These are phyloP conservation scores for Hydropsyche betteni DNA, from an alignment of 2,888 invertebrate species.

Conservation along the genomic window DNA sequence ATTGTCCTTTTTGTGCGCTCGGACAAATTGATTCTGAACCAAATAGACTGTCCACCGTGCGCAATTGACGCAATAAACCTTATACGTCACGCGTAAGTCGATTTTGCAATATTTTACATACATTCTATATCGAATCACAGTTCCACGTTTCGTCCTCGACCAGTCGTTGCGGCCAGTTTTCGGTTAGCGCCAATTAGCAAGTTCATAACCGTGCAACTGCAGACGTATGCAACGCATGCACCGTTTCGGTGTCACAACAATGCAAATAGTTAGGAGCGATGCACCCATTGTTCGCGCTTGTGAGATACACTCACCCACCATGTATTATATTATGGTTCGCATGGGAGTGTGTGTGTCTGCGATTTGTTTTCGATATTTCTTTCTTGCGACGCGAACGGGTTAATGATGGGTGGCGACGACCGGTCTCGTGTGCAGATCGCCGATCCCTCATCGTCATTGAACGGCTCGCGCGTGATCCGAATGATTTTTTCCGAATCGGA, in stretches of 20 bases:
- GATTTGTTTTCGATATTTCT: neutral
- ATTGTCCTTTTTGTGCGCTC: no score
- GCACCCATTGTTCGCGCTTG: slow-evolving; percentile 1
- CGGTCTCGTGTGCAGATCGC: neutral
- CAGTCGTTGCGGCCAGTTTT: neutral
- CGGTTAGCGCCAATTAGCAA: neutral
- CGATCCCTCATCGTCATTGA: slow-evolving; percentile 19
- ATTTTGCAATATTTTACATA: no score
- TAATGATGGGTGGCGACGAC: slow-evolving; percentile 2
- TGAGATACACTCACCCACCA: slow-evolving; percentile 7
- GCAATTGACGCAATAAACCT: no score
- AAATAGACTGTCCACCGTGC: no score
- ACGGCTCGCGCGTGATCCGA: slow-evolving; percentile 37
- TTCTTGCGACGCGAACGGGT: no score
- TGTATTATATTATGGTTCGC: neutral
- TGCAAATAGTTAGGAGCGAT: slow-evolving; percentile 11
- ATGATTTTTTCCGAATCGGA: slow-evolving; percentile 35
- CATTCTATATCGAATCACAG: no score
- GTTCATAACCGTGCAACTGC: neutral
- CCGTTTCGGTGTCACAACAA: slow-evolving; percentile 11
- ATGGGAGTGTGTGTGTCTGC: neutral
- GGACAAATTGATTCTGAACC: no score
- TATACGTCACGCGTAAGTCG: no score
- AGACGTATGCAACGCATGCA: neutral
- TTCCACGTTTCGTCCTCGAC: no score